phyloP scores from a whole-genome alignment of 2,797 vertebrate species.

The Sebastes hopkinsi region DNA sequence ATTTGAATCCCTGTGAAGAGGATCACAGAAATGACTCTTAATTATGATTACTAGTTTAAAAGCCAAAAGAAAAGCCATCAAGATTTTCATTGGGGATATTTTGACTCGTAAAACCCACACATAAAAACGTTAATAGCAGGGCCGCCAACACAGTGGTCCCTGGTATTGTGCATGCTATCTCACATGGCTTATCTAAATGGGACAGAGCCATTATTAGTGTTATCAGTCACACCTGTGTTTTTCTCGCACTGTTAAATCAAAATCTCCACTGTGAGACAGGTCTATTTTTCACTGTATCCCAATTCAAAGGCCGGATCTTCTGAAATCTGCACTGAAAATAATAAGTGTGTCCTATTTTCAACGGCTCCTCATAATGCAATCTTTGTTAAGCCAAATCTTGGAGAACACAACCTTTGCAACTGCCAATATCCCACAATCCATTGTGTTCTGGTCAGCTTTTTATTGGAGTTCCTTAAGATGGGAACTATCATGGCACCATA shows the following conservation, averaged over 20 bases:
- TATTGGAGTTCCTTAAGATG: no score
- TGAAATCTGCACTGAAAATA: background rate
- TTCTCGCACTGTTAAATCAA: background rate
- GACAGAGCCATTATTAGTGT: background rate
- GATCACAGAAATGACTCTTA: background rate
- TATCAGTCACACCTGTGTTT: constrained; percentile 8
- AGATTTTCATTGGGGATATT: background rate
- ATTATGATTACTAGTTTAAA: constrained; percentile 9
- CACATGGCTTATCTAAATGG: background rate
- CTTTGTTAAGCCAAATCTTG: background rate
- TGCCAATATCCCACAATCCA: background rate
- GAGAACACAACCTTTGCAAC: background rate
- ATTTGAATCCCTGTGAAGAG: background rate
- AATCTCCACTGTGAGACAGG: background rate
- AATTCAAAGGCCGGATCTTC: background rate
- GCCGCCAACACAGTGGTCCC: background rate
- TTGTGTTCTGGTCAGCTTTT: background rate
- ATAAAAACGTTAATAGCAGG: background rate
- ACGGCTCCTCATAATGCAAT: background rate
- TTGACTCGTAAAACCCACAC: background rate
- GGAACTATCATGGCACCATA: background rate
- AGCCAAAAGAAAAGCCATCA: background rate
- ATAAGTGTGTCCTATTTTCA: background rate
- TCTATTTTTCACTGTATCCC: background rate
- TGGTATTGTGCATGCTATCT: background rate